Conservation (phyloP, 2,797 vertebrate species). For the Phylloscopus collybita region DNA sequence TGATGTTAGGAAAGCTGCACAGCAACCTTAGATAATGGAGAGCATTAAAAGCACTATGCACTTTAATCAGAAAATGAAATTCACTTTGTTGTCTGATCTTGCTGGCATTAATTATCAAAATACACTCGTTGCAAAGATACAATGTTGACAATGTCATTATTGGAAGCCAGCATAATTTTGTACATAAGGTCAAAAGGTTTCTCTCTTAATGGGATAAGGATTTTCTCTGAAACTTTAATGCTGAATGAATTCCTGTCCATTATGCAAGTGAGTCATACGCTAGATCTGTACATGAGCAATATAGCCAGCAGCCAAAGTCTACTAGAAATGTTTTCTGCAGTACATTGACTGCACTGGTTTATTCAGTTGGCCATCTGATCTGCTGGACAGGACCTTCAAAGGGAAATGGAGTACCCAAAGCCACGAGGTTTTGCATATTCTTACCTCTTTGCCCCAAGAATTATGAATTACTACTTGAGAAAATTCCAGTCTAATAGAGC, state of each 20-base stretch:
- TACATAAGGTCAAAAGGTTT: not conserved
- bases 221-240: not conserved
- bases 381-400: not conserved
- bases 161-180: not conserved
- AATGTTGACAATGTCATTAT: not conserved
- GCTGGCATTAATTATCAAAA: constrained; percentile 3
- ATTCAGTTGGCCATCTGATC: not conserved
- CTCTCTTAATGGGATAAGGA: not conserved
- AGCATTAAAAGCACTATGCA: not conserved
- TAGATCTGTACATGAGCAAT: not conserved
- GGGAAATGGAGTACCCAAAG: not conserved
- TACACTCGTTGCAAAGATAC: not conserved
- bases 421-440: accelerated
- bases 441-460: not conserved
- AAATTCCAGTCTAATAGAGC: not conserved
- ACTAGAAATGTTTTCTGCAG: not conserved
- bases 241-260: not conserved
- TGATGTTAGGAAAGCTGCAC: not conserved
- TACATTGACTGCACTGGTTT: not conserved
- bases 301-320: not conserved
- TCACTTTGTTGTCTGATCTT: not conserved
- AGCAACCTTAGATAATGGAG: not conserved
- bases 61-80: not conserved
- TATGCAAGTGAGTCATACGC: not conserved
- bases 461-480: not conserved